A percentile compares a stretch with the other conserved stretches of the same genome.
These are phyloP conservation scores for Rhadina sibilatrix DNA, from an alignment of 2,113 vertebrate genomes.

Conservation along the genomic window DNA sequence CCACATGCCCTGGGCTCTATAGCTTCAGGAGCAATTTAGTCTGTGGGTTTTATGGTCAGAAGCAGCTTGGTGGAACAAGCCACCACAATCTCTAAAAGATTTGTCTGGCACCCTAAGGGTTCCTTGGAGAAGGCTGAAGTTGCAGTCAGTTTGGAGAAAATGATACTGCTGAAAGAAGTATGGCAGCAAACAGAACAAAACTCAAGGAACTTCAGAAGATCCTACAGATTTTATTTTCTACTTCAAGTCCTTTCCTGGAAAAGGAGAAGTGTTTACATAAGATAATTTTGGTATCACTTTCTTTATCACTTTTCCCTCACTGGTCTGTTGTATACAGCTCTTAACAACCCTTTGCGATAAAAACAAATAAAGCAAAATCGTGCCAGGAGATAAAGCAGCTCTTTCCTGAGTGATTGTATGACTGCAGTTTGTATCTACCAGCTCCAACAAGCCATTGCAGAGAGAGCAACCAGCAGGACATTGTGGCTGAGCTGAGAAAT, in stretches of 20 bases:
- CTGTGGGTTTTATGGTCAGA: background rate
- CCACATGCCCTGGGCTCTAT: fast-evolving
- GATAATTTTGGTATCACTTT: background rate
- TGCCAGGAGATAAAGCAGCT: fast-evolving
- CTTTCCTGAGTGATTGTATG: fast-evolving
- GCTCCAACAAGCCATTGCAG: background rate
- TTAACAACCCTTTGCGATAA: background rate
- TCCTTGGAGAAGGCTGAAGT: background rate
- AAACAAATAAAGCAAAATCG: background rate
- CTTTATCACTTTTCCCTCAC: fast-evolving
- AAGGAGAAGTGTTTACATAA: background rate
- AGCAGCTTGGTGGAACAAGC: background rate
- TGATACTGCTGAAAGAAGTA: background rate
- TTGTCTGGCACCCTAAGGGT: background rate
- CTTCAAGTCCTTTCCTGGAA: background rate
- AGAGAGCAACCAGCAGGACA: background rate
- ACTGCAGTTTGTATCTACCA: background rate
- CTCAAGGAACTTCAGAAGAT: background rate
- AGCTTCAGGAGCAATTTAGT: background rate
- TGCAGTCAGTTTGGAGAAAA: background rate
- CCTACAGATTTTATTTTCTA: background rate
- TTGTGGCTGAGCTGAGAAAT: background rate
- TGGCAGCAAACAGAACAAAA: background rate
- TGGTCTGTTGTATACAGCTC: background rate
- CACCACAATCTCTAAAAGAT: background rate